Percentiles rank a stretch among this genome's conserved stretches.
Evolutionary conservation across 2,113 vertebrate species (phyloP).

Genomic region (Baryphthengus martii): DNA sequence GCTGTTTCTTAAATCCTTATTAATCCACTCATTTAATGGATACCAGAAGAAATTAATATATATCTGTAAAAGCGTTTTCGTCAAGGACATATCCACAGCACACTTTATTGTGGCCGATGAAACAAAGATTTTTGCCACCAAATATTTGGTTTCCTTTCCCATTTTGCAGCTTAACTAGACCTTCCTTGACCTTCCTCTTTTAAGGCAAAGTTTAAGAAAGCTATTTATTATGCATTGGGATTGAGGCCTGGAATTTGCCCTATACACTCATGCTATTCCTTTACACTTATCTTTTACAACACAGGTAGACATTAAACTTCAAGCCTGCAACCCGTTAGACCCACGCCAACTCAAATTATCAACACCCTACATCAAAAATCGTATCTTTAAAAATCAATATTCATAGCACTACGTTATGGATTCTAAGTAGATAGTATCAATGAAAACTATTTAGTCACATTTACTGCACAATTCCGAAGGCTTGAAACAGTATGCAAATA

Average conservation of each 20-base stretch:
- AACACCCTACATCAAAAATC: background rate
- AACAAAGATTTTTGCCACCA: background rate
- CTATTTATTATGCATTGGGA: background rate
- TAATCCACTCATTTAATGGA: background rate
- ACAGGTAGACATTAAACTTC: background rate
- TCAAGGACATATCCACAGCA: background rate
- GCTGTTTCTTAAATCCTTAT: background rate
- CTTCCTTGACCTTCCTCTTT: background rate
- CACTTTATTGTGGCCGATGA: background rate
- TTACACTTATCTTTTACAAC: background rate
- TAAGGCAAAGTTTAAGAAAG: background rate
- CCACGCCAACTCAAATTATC: background rate
- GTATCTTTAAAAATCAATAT: background rate
- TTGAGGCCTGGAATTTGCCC: background rate
- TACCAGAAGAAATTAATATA: background rate
- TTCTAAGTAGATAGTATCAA: background rate
- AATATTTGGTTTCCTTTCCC: background rate
- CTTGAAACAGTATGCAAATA: constrained; percentile 13
- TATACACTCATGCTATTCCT: rapidly evolving
- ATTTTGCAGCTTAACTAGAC: background rate
- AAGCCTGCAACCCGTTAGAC: background rate
- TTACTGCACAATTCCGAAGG: background rate
- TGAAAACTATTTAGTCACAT: background rate
- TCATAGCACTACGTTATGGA: background rate
- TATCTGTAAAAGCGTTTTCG: background rate